phyloP scores from a whole-genome alignment of 2,888 invertebrate genomes.

The Sylvicola fuscatus region DNA sequence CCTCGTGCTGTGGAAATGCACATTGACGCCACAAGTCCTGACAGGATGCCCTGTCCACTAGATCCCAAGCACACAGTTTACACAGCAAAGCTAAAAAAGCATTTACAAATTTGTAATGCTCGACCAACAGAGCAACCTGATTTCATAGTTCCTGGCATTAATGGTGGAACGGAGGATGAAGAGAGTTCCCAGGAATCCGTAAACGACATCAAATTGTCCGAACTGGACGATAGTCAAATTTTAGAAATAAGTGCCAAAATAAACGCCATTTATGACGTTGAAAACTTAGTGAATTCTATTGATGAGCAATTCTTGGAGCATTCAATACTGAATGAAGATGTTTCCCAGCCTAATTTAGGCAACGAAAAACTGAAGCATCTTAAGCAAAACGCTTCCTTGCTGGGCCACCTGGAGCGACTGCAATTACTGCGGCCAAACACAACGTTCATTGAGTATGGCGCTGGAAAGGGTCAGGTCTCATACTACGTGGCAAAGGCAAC shows the following conservation, averaged over 20 bases:
- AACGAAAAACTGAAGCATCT: constrained; percentile 49
- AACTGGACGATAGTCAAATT: constrained; percentile 21
- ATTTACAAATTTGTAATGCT: constrained; percentile 53
- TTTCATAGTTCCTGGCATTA: constrained; percentile 17
- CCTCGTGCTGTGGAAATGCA: constrained; percentile 12
- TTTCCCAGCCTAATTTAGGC: constrained; percentile 33
- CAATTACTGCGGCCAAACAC: constrained; percentile 36
- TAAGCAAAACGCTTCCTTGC: constrained; percentile 53
- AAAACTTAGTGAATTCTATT: constrained; percentile 20
- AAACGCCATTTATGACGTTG: constrained; percentile 18
- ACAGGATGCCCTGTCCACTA: constrained; percentile 46
- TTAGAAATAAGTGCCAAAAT: constrained; percentile 25
- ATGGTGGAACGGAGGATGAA: constrained; percentile 12
- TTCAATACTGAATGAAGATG: constrained; percentile 27
- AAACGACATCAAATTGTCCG: constrained; percentile 19
- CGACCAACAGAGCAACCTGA: constrained; percentile 30
- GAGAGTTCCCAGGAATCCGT: constrained; percentile 2
- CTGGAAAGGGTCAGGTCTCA: constrained; percentile 72
- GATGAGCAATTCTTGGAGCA: constrained; percentile 24
- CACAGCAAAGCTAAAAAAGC: constrained; percentile 42
- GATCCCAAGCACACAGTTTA: constrained; percentile 54
- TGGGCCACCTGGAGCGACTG: constrained; percentile 43
- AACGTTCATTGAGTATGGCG: constrained; percentile 72
- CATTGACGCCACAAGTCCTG: constrained; percentile 5
- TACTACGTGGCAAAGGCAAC: constrained; percentile 51